phyloP scores from a whole-genome alignment of 1,140 invertebrate genomes.

The Calliopsis andreniformis region DNA sequence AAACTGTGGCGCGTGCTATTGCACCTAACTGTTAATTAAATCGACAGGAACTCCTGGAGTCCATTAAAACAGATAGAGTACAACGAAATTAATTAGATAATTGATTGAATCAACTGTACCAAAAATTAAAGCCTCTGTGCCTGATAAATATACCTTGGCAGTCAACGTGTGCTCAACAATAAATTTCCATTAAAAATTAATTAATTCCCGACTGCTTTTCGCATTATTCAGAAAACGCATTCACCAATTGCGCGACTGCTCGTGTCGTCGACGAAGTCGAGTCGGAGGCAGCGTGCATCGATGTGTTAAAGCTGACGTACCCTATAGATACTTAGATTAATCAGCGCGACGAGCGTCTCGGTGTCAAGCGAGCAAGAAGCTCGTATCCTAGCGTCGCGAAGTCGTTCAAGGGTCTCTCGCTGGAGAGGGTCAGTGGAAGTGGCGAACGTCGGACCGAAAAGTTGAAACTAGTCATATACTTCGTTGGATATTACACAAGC shows the following conservation, averaged over 20 bases:
- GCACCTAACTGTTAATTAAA: too few species aligned
- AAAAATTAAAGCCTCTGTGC: too few species aligned
- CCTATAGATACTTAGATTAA: constrained; percentile 47
- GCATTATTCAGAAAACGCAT: background rate
- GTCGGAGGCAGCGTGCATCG: constrained; percentile 25
- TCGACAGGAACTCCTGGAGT: too few species aligned
- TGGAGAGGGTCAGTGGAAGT: too few species aligned
- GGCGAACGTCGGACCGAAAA: background rate
- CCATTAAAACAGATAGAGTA: too few species aligned
- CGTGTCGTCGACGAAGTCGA: constrained; percentile 1
- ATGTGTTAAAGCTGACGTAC: constrained; percentile 46
- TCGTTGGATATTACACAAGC: constrained; percentile 64
- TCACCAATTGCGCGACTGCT: background rate
- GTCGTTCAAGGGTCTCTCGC: background rate
- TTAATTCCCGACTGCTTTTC: background rate
- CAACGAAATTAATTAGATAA: too few species aligned
- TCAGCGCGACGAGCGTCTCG: constrained; percentile 20
- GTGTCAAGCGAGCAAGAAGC: background rate
- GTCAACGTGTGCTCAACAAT: too few species aligned
- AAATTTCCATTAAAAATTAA: background rate
- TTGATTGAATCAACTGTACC: too few species aligned
- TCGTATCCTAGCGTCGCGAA: too few species aligned
- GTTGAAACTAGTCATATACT: constrained; percentile 49
- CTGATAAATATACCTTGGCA: too few species aligned
- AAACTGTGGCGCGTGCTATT: too few species aligned